Base-by-base conservation (phyloP, 2,888 invertebrate genomes). In the Drosophila cognata region DNA sequence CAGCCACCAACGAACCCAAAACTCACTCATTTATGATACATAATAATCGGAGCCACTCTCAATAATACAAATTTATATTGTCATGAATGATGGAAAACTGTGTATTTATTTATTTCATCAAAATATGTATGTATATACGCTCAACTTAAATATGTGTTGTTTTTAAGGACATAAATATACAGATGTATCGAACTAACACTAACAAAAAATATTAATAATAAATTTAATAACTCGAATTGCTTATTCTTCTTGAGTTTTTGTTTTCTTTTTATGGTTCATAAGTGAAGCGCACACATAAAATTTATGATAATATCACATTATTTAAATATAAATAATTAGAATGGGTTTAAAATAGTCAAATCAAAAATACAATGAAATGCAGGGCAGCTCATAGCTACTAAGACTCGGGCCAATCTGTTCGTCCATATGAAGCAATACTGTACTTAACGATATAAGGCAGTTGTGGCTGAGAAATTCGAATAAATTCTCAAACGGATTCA, bases 271-370 rank as follows among this genome's bases (percentile, higher is more conserved):
- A 41, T 50, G 69, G 57, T 35, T 56, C 70, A 50, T 33, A 63
- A 18, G 60, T 53, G 66, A 65, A 71, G 66, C 70, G 82, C 82
- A 74, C 65, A 75, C 66, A 73, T 71, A 55, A 71, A 87, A 82
- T 90, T 90, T 90, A 90, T 82, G 73, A 84, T 87, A 90, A 87
- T 87, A 87, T 87, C 87, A 87, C 87, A 87, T 89, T 84, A 87
- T 87, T 84, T 90, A 67, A 77, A 86, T 73, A 81, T 79, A 85
- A 83, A 83, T 81, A 81, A 74, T 79, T 62, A 71, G 79, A 82
- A 76, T 65, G 51, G 64, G 62, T 81, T 51, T 59, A 38, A 10
- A 51, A 62, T 43, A 71, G 64, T 76, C 56, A 71, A 80, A 73
- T 67, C 48, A 72, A 72, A 69, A 55, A 74, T 29, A 71, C 33